Conservation (phyloP, 1,140 invertebrate species). For the Micrasema minimum region DNA sequence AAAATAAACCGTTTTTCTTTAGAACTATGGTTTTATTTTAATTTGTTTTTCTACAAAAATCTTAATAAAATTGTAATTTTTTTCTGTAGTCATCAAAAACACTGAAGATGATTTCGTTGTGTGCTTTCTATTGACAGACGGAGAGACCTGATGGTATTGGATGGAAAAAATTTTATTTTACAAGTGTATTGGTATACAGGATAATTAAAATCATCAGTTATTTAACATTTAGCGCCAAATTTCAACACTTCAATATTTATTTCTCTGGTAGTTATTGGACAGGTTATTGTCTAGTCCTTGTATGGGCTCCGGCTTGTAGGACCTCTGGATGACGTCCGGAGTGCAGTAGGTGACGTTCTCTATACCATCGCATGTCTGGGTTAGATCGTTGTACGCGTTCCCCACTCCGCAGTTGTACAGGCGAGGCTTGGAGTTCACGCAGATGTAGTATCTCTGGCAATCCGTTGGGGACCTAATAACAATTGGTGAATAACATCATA, state of each 20-base stretch:
- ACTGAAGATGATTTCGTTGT: no score
- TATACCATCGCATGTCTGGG: constrained; percentile 78
- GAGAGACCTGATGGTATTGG: no score
- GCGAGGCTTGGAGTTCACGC: constrained; percentile 78
- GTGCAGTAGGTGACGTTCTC: constrained; percentile 82
- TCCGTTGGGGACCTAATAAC: constrained; percentile 68
- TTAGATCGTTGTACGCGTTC: constrained; percentile 82
- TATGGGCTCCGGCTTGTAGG: constrained; percentile 18
- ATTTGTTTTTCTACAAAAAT: no score
- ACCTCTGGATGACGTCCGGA: constrained; percentile 22
- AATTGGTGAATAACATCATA: neutral
- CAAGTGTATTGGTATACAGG: no score
- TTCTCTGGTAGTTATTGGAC: neutral
- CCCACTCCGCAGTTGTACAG: constrained; percentile 79
- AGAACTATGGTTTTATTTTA: no score
- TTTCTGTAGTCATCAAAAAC: no score
- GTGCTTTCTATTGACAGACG: no score
- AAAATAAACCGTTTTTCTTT: no score
- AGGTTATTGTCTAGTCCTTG: neutral
- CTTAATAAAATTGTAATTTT: no score
- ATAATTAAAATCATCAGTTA: no score
- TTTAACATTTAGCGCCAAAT: neutral
- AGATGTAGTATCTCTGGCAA: constrained; percentile 86
- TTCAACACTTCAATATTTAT: neutral
- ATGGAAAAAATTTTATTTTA: no score